A percentile compares a stretch with the other conserved stretches of the same genome.
Conservation (phyloP, 2,113 vertebrate species). For the Callaeas wilsoni region DNA sequence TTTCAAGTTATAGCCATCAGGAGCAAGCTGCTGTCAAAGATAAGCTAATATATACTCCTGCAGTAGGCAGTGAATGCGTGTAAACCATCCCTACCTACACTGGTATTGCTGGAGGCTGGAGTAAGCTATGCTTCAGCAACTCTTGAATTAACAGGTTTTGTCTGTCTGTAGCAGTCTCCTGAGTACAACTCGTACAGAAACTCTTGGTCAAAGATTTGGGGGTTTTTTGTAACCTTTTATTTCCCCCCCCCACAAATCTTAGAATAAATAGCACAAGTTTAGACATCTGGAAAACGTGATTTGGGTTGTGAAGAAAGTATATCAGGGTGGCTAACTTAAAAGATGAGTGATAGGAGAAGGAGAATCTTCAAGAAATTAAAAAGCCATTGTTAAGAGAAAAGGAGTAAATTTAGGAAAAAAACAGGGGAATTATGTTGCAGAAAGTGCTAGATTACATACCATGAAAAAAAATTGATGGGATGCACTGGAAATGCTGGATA, state of each 20-base stretch:
- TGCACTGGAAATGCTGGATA: background rate
- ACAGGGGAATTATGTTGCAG: background rate
- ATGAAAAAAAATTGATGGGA: background rate
- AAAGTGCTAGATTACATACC: background rate
- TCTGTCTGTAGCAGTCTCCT: conserved; percentile 29
- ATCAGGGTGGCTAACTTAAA: background rate
- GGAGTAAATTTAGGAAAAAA: background rate
- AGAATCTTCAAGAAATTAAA: background rate
- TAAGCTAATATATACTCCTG: conserved; percentile 44
- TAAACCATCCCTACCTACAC: conserved; percentile 41
- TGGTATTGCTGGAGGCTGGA: conserved; percentile 46
- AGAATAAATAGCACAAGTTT: background rate
- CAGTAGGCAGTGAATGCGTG: background rate
- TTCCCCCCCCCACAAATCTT: background rate
- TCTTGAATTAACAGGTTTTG: conserved; percentile 56
- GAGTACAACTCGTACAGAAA: background rate
- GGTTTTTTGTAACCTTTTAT: background rate
- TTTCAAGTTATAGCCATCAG: conserved; percentile 35
- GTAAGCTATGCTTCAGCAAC: conserved; percentile 43
- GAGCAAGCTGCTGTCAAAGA: conserved; percentile 54
- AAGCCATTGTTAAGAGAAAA: background rate
- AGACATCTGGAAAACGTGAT: background rate
- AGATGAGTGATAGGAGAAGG: background rate
- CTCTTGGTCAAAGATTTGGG: background rate
- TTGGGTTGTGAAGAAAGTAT: background rate